phyloP scores from a whole-genome alignment of 2,113 vertebrate species.

The Gasterosteus nipponicus region DNA sequence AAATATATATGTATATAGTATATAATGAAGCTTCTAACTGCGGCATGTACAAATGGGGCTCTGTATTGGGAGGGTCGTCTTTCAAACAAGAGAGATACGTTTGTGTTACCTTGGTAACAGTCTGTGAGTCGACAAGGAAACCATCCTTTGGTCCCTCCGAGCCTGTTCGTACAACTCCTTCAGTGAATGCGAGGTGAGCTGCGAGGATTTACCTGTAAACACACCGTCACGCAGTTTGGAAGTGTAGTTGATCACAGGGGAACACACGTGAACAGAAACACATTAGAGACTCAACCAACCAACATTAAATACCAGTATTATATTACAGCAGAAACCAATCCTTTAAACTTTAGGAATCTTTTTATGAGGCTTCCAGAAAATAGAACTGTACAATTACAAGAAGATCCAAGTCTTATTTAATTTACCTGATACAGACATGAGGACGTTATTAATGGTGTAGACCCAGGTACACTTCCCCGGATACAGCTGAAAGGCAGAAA shows the following conservation, averaged over 20 bases:
- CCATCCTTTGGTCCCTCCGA: conserved; percentile 82
- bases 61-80: background rate
- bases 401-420: background rate
- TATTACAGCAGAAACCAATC: background rate
- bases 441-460: conserved; percentile 86
- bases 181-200: conserved; percentile 89
- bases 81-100: background rate
- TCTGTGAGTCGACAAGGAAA: conserved; percentile 85
- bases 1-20: background rate
- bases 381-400: background rate
- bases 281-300: background rate
- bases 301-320: background rate
- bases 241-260: background rate
- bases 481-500: conserved; percentile 82
- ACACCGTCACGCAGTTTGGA: background rate
- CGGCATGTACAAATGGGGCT: background rate
- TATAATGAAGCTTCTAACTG: background rate
- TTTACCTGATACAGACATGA: conserved; percentile 92
- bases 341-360: background rate
- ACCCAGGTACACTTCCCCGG: conserved; percentile 89
- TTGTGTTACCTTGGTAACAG: conserved; percentile 85
- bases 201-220: conserved; percentile 86
- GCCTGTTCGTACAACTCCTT: conserved; percentile 88
- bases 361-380: background rate
- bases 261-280: background rate